Evolutionary conservation across 2,888 invertebrate species (phyloP), one percentile per base, ranked within the genome.

Genomic region (Plusia festucae): DNA sequence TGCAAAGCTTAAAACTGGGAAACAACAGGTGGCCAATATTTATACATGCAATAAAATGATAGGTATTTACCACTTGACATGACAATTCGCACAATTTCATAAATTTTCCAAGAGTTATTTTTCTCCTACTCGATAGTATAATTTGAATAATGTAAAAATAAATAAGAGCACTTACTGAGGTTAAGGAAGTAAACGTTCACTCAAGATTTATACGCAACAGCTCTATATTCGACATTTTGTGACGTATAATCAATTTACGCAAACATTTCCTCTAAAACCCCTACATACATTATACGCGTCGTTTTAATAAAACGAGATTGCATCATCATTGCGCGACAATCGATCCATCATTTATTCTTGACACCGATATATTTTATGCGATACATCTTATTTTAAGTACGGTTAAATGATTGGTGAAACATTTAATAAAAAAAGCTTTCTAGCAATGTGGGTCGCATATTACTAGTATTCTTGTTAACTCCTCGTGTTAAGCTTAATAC

Each of bases 211-310:
- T 34, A 15, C 34, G 15, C 34, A 34, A 15, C 34, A 34, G 13
- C 34, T 4, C 13, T 34, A 34, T 34, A 34, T 15, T 34, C n/a
- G n/a, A 40, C 40, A 40, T 40, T 40, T 40, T 40, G 40, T 40
- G 40, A 40, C 40, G 40, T n/a, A 40, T n/a, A 40, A 40, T 40
- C 40, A 40, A 40, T 40, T 40, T n/a, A n/a, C 40, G 40, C n/a
- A n/a, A 40, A 40, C n/a, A 40, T 49, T 49, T n/a, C 18, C 46
- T 8, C 18, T 8, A 11, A 11, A 49, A 18, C 18, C 46, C 20
- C 46, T 49, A 49, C 46, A 20, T 49, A 49, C 46, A 49, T 49
- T 49, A 49, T 49, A 20, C 18, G 18, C 46, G 46, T 49, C 46
- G 18, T 20, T 49, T 20, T 49, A 18, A 49, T 49, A 49, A 20